Conservation (phyloP, 2,113 vertebrate species). For the Empidonax traillii region DNA sequence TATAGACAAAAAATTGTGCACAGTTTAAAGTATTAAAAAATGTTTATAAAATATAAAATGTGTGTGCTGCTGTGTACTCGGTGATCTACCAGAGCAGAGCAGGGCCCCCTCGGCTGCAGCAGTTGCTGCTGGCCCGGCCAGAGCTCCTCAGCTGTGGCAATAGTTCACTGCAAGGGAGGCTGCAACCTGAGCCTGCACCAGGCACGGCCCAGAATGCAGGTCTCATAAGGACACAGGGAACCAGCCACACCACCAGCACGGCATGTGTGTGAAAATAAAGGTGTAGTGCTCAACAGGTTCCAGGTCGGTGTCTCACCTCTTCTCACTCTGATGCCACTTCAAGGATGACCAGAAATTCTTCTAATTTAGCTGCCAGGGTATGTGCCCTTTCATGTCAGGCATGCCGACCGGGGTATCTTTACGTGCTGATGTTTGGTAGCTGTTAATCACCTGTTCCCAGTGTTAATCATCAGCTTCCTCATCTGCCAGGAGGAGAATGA, state of each 20-base stretch:
- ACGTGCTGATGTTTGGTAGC: not conserved
- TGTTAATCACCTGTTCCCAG: not conserved
- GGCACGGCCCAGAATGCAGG: fast-evolving
- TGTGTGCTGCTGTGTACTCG: fast-evolving
- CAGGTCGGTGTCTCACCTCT: not conserved
- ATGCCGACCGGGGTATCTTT: not conserved
- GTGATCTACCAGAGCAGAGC: not conserved
- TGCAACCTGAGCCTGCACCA: not conserved
- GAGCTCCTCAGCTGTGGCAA: not conserved
- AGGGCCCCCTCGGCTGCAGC: not conserved
- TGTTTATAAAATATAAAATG: not conserved
- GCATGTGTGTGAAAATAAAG: fast-evolving
- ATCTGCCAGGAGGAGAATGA: fast-evolving
- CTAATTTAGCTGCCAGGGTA: not conserved
- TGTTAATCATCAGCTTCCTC: slow-evolving; percentile 38
- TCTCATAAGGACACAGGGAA: not conserved
- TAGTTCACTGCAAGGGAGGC: not conserved
- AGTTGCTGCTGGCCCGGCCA: not conserved
- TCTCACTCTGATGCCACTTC: not conserved
- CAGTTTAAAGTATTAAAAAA: not conserved
- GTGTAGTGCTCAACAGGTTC: not conserved
- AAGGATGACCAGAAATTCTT: not conserved
- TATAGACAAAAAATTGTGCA: not conserved
- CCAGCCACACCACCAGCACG: not conserved
- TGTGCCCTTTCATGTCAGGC: not conserved